Conservation (phyloP, 53 echinoderm and acorn worm species). For the Echinometra lucunter region DNA sequence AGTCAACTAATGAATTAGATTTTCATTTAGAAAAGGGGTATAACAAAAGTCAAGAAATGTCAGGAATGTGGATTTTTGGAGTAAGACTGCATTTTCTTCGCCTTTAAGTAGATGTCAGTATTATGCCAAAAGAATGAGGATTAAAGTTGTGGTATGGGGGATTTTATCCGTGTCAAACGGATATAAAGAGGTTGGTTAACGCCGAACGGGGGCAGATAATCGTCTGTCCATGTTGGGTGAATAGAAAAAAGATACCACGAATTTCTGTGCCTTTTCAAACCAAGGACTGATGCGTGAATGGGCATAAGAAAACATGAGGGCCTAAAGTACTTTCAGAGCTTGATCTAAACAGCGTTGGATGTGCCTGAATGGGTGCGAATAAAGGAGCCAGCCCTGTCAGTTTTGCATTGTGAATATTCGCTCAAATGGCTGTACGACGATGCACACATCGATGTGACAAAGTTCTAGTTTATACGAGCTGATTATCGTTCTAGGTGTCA, state of each 20-base stretch:
- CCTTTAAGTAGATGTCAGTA: conserved; percentile 15
- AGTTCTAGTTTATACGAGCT: conserved; percentile 28
- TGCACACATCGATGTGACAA: not conserved
- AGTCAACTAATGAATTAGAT: not conserved
- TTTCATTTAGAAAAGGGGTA: not conserved
- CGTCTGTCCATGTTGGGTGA: not conserved
- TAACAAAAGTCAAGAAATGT: conserved; percentile 25
- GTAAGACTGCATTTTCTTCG: conserved; percentile 8
- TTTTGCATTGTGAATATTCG: conserved; percentile 22
- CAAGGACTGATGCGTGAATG: conserved; percentile 20
- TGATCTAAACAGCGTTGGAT: conserved; percentile 29
- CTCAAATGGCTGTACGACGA: not conserved
- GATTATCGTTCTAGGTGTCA: not conserved
- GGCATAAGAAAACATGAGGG: conserved; percentile 12
- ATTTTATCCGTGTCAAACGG: not conserved
- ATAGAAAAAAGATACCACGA: conserved; percentile 22
- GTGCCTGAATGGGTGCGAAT: not conserved
- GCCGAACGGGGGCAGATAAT: conserved; percentile 37
- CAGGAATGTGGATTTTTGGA: conserved; percentile 1
- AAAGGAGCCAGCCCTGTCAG: not conserved
- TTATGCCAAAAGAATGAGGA: conserved; percentile 11
- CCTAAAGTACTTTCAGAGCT: not conserved
- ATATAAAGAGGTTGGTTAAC: not conserved
- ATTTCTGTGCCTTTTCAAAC: not conserved
- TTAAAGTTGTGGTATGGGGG: conserved; percentile 39